Evolutionary conservation across 2,113 vertebrate species (phyloP), one percentile per base, ranked within the genome.

Genomic region (Jaculus jaculus): DNA sequence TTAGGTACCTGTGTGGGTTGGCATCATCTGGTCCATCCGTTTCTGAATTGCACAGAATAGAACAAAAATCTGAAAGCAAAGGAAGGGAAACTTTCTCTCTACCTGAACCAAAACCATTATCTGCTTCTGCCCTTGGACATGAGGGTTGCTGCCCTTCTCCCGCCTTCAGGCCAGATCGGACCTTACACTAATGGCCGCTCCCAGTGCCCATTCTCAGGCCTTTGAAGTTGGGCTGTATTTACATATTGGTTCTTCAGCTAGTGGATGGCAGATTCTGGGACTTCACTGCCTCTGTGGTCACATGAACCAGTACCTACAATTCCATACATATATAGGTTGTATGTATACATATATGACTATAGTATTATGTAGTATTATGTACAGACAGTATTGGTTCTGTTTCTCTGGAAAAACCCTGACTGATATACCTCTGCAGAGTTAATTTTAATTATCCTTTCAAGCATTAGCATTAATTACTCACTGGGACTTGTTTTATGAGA

Each of bases 401-500:
- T 90, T 91, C 61, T 66, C 69, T 87, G 20, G 69, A 60, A 16
- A 72, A 90, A 94, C 75, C 47, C 75, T 37, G 20, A 69, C 66
- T 89, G 74, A 30, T 15, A 80, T 21, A 42, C 24, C 34, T 24
- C 42, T 78, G 21, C 47, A 80, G 32, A 65, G 34, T 72, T 72
- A 78, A 85, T 61, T 37, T 24, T 32, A 39, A 74, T 58, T 65
- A 37, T 77, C 63, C 17, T 32, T 61, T 69, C 20, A 63, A 78
- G 71, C 16, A 78, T 77, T 47, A 60, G 28, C 60, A 72, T 72
- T 54, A 78, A 79, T 91, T 58, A 78, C 58, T 32, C 26, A 11
- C 78, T 60, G 34, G 20, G 61, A 34, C 42, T 47, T 66, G 1
- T 73, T 72, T 78, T 73, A 58, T 66, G 34, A 84, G 79, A 79